A percentile compares a stretch with the other conserved stretches of the same genome.
Conservation (phyloP, 2,888 invertebrate species). For the Aleiodes alternator region DNA sequence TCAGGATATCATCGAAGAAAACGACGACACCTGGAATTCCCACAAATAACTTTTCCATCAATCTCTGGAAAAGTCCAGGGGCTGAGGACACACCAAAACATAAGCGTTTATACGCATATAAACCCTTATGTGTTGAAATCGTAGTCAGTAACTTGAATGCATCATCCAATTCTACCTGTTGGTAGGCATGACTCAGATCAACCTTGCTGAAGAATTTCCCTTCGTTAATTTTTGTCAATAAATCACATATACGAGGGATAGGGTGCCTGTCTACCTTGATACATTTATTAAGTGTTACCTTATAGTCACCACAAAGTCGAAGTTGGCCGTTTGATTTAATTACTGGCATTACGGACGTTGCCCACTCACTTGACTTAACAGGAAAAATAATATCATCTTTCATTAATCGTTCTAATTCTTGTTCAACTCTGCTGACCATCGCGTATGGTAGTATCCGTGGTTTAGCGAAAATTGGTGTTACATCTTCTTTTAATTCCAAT, state of each 20-base stretch:
- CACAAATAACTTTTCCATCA: slow-evolving; percentile 24
- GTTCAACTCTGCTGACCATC: slow-evolving; percentile 49
- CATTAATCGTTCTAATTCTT: slow-evolving; percentile 51
- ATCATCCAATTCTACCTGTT: slow-evolving; percentile 64
- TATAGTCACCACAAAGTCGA: slow-evolving; percentile 61
- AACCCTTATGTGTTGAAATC: slow-evolving; percentile 65
- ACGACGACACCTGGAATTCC: slow-evolving; percentile 23
- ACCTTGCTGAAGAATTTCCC: slow-evolving; percentile 26
- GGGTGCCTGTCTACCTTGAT: slow-evolving; percentile 47
- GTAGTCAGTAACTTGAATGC: slow-evolving; percentile 62
- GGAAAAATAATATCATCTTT: slow-evolving; percentile 53
- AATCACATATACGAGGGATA: slow-evolving; percentile 41
- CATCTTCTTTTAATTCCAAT: slow-evolving; percentile 48
- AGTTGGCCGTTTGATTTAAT: slow-evolving; percentile 54
- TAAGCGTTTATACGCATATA: slow-evolving; percentile 53
- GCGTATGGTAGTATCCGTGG: slow-evolving; percentile 51
- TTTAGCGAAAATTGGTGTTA: slow-evolving; percentile 49
- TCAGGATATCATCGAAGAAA: slow-evolving; percentile 40
- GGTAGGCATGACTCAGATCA: slow-evolving; percentile 62
- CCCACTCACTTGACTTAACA: slow-evolving; percentile 34
- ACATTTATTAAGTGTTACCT: slow-evolving; percentile 53
- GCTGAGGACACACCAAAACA: slow-evolving; percentile 36
- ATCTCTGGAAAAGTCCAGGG: slow-evolving; percentile 34
- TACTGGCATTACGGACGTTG: slow-evolving; percentile 34
- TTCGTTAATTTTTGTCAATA: slow-evolving; percentile 34